Conservation (phyloP, 2,113 vertebrate species). For the Procapra przewalskii region DNA sequence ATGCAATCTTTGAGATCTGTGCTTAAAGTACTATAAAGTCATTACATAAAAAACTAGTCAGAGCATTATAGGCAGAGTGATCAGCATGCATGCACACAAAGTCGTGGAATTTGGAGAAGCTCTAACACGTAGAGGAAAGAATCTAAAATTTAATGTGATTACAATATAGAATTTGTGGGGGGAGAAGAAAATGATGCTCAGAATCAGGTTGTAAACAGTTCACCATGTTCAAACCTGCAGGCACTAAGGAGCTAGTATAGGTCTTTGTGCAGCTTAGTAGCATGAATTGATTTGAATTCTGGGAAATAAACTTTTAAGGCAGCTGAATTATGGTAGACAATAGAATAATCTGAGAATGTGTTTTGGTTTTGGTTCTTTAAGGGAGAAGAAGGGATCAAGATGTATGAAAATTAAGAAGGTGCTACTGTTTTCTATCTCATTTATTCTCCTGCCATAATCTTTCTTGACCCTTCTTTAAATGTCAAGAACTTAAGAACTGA, state of each 20-base stretch:
- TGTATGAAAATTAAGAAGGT: background rate
- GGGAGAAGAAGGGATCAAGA: background rate
- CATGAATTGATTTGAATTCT: background rate
- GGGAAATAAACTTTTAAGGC: background rate
- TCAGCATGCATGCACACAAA: background rate
- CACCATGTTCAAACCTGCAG: background rate
- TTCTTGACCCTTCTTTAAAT: background rate
- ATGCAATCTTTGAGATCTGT: background rate
- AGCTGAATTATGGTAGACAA: background rate
- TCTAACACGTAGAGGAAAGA: background rate
- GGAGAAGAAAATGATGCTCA: background rate
- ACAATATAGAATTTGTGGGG: background rate
- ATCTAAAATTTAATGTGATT: background rate
- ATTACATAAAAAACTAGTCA: background rate
- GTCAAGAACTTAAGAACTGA: background rate
- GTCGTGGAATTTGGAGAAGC: background rate
- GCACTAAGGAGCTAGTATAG: rapidly evolving
- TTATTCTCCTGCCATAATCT: background rate
- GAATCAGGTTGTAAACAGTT: background rate
- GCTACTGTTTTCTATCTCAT: background rate
- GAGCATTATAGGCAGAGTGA: background rate
- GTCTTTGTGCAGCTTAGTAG: background rate
- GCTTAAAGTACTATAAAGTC: background rate
- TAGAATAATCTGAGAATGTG: background rate
- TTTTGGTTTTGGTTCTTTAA: background rate